Percentiles rank a stretch among this genome's conserved stretches.
These are phyloP conservation scores for Aleadryas rufinucha DNA, from an alignment of 2,113 vertebrate genomes.

Conservation along the genomic window DNA sequence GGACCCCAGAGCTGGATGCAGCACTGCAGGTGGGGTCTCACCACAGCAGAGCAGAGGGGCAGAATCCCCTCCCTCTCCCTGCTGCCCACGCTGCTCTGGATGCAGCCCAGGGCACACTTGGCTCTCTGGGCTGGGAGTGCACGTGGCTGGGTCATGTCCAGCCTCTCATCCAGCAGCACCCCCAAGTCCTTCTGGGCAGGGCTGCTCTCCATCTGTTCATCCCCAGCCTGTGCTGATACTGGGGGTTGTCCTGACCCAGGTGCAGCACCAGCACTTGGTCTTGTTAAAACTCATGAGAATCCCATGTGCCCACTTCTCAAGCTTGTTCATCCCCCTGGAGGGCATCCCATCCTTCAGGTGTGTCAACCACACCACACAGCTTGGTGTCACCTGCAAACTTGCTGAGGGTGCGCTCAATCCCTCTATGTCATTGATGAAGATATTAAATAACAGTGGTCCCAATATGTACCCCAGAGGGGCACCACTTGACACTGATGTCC, in stretches of 20 bases:
- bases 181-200: not conserved
- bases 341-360: too few relatives aligned
- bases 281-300: accelerated
- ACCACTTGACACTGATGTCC: not conserved
- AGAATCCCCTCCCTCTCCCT: not conserved
- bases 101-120: not conserved
- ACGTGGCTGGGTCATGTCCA: not conserved
- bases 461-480: too few relatives aligned
- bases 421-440: not conserved
- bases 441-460: not conserved
- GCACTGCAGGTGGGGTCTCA: not conserved
- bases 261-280: not conserved
- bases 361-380: not conserved
- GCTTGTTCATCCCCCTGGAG: not conserved
- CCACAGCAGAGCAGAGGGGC: not conserved
- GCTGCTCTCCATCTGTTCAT: not conserved
- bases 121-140: not conserved
- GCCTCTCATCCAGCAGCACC: not conserved
- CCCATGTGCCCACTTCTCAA: accelerated
- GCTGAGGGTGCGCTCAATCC: not conserved
- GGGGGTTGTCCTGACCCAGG: accelerated
- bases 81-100: not conserved
- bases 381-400: not conserved
- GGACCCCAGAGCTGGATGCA: not conserved
- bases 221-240: not conserved